These are phyloP conservation scores for Portevinia maculata DNA, from an alignment of 2,888 invertebrate genomes.

Conservation along the genomic window DNA sequence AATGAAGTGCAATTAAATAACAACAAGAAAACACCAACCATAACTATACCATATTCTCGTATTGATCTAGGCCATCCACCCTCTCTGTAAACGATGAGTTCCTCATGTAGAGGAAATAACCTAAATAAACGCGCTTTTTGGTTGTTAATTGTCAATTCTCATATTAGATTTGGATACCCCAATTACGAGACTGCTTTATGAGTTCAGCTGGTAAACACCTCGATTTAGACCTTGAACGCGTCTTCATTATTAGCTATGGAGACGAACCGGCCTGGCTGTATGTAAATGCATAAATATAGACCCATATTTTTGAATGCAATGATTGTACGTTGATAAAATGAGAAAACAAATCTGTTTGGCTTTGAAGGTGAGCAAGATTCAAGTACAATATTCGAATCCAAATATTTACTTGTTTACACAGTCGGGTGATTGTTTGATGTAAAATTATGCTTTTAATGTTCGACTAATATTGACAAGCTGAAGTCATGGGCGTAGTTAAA, in stretches of 20 bases:
- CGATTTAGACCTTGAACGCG: slow-evolving; percentile 3
- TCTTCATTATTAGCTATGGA: slow-evolving; percentile 8
- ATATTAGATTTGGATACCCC: not conserved
- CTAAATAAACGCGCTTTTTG: slow-evolving; percentile 9
- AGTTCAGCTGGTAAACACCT: slow-evolving; percentile 6
- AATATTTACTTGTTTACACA: slow-evolving; percentile 3
- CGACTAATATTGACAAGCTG: not conserved
- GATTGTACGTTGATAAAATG: not conserved
- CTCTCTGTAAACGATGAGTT: not conserved
- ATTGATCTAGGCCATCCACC: not conserved
- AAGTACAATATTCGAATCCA: not conserved
- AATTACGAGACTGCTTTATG: slow-evolving; percentile 23
- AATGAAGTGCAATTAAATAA: not conserved
- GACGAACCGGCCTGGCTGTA: not conserved
- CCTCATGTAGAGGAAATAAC: not conserved
- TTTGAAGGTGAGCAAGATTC: not conserved
- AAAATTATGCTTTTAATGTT: not conserved
- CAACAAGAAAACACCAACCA: not conserved
- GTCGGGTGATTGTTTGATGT: slow-evolving; percentile 1
- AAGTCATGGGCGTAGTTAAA: not conserved
- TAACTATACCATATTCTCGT: not conserved
- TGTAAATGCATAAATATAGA: not conserved
- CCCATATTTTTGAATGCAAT: not conserved
- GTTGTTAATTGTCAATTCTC: not conserved
- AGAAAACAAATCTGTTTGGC: not conserved